Evolutionary conservation across 92 coral and sea anemone genomes (phyloP).

Genomic region (Phenganax marumi): DNA sequence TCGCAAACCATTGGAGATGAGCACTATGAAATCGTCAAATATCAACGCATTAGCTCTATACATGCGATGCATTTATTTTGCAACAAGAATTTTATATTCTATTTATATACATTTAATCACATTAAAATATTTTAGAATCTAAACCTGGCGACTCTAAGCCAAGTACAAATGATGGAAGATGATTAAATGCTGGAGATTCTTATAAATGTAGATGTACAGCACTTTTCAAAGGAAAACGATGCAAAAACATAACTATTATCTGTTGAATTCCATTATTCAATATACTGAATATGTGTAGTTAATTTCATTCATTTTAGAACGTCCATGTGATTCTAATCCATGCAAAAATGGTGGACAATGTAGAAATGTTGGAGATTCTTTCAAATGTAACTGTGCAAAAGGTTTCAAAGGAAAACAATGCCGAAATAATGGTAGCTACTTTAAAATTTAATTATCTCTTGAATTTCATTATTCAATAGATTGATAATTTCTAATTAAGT

Average conservation of each 20-base stretch:
- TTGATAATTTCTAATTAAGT: no score
- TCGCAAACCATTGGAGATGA: no score
- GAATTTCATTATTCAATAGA: no score
- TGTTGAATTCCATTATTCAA: neutral
- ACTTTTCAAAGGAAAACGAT: conserved; percentile 3
- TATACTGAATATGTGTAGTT: neutral
- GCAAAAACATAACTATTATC: neutral
- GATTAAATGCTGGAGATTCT: neutral
- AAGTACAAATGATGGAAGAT: neutral
- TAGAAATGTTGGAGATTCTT: neutral
- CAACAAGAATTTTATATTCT: neutral
- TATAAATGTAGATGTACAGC: neutral
- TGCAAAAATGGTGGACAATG: conserved; percentile 1
- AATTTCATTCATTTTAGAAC: neutral
- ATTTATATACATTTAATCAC: neutral
- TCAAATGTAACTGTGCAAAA: neutral
- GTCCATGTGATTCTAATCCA: neutral
- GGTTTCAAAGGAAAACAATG: neutral
- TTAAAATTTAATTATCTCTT: no score
- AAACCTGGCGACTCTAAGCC: neutral
- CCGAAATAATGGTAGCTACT: neutral
- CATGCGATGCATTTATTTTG: no score
- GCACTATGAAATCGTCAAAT: no score
- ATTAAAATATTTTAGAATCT: neutral
- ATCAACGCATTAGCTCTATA: no score